A percentile compares a stretch with the other conserved stretches of the same genome.
These are phyloP conservation scores for Zonitis immaculata DNA, from an alignment of 2,888 invertebrate species.

Conservation along the genomic window DNA sequence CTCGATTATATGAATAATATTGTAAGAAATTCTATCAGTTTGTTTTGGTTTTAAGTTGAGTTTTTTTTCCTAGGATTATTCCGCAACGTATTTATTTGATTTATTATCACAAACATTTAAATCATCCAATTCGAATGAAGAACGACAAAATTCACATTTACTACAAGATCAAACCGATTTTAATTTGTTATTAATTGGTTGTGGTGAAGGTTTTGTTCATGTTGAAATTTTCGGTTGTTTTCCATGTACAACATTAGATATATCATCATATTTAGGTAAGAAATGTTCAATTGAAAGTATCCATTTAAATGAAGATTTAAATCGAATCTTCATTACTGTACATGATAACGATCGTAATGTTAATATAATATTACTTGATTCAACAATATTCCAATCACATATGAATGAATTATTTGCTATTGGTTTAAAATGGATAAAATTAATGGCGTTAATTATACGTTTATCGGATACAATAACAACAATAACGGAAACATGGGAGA, in stretches of 20 bases:
- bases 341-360: constrained; percentile 52
- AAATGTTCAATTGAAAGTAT: constrained; percentile 59
- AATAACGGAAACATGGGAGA: constrained; percentile 90
- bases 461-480: constrained; percentile 73
- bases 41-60: background rate
- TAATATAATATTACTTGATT: constrained; percentile 53
- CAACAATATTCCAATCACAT: constrained; percentile 61
- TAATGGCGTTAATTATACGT: constrained; percentile 57
- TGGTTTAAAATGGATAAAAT: constrained; percentile 68
- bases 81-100: constrained; percentile 45
- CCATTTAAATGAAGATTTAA: constrained; percentile 66
- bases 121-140: constrained; percentile 54
- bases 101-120: constrained; percentile 54
- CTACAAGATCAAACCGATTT: constrained; percentile 59
- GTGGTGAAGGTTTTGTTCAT: constrained; percentile 65
- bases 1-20: constrained; percentile 38
- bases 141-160: constrained; percentile 56
- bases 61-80: constrained; percentile 39
- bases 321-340: constrained; percentile 62
- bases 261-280: constrained; percentile 54
- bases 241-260: constrained; percentile 67
- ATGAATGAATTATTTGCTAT: constrained; percentile 66
- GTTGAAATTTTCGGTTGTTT: constrained; percentile 82
- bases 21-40: constrained; percentile 27
- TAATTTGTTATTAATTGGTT: constrained; percentile 75